Base-by-base conservation (phyloP, 2,113 vertebrate genomes). In the Ceyx margarethae region DNA sequence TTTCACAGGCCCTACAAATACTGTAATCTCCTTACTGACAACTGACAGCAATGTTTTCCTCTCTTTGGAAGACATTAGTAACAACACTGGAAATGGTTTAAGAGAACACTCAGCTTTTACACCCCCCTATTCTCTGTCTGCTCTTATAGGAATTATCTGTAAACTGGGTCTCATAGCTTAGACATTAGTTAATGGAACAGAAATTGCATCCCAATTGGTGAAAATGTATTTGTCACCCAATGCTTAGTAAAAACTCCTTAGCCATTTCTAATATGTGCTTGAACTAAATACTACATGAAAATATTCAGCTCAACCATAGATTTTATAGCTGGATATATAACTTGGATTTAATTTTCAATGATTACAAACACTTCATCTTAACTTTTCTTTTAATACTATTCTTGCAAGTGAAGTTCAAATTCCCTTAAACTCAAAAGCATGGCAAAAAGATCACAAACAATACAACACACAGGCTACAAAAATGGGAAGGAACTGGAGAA, bases 41-140 rank as follows among this genome's bases (percentile, higher is more conserved):
- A 89, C 85, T 84, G 65, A 66, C 45, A 65, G 61, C 81, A 94
- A 81, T 45, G 74, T 94, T 78, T 48, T 73, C 81, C 73, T 74
- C 77, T 73, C 56, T 74, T 78, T 62, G 51, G 56, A 40, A 81
- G 48, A 37, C 37, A 37, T 37, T 37, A 37, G 37, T 37, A 37
- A 37, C 45, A 46, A 46, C 45, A 46, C 45, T 46, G 45, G 45
- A 46, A 46, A 46, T 46, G 45, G 45, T 46, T 46, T 37, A 37
- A 37, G 37, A 37, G 10, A 37, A 37, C 37, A 37, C 37, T 37
- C 37, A 37, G 37, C 37, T 46, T 46, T 16, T 46, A 46, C 45
- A 37, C 45, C 45, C 45, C 45, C 45, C 37, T 46, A 46, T 46
- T 46, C 45, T 46, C 45, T 46, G 45, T 46, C 45, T 46, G 45